Evolutionary conservation across 2,113 vertebrate genomes (phyloP).

Genomic region (Rhynchomys soricoides): DNA sequence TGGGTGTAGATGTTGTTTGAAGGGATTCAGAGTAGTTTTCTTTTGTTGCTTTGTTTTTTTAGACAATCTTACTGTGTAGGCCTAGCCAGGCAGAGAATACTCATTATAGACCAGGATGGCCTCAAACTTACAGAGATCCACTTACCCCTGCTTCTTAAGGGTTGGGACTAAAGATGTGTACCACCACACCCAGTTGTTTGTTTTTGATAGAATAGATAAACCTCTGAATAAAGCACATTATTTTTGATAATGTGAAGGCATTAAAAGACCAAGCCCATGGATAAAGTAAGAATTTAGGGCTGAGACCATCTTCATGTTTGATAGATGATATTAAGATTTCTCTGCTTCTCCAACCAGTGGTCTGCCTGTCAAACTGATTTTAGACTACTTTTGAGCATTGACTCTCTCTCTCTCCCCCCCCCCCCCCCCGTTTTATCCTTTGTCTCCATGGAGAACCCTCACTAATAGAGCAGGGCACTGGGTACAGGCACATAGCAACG

Average conservation of each 20-base stretch:
- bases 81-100: neutral
- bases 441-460: neutral
- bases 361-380: neutral
- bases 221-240: conserved; percentile 19
- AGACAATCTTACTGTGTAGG: neutral
- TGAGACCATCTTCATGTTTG: neutral
- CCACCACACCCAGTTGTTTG: neutral
- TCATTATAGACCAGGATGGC: neutral
- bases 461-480: neutral
- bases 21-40: neutral
- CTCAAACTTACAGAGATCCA: neutral
- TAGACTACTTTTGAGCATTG: neutral
- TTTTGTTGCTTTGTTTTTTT: neutral
- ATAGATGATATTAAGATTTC: neutral
- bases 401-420: neutral
- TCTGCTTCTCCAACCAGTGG: neutral
- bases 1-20: neutral
- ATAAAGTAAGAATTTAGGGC: neutral
- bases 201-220: neutral
- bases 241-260: neutral
- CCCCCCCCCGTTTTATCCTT: neutral
- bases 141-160: neutral
- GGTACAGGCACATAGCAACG: neutral
- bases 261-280: neutral
- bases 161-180: neutral